A percentile compares a stretch with the other conserved stretches of the same genome.
Evolutionary conservation across 1,140 invertebrate species (phyloP).

Genomic region (Drosophila yakuba): DNA sequence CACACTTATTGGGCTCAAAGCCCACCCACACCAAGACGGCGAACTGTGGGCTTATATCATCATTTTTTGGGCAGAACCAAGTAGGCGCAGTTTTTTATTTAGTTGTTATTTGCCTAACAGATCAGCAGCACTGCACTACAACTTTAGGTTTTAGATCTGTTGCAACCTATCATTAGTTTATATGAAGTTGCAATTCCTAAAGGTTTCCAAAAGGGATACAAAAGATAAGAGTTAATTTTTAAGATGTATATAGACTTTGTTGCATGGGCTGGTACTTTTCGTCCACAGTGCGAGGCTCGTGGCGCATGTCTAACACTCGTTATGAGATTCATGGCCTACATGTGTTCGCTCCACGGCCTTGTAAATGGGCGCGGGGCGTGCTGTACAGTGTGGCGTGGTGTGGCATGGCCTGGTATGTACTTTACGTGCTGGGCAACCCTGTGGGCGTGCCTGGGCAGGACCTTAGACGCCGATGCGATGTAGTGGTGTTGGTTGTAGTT

Average conservation of each 20-base stretch:
- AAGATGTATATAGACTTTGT: not conserved
- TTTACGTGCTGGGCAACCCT: slow-evolving; percentile 61
- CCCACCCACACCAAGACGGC: slow-evolving; percentile 14
- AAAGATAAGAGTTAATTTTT: too few species aligned
- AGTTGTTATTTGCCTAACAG: too few species aligned
- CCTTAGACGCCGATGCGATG: slow-evolving; percentile 8
- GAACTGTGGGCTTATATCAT: not conserved
- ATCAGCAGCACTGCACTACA: too few species aligned
- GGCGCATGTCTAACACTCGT: slow-evolving; percentile 81
- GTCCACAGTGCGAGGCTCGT: slow-evolving; percentile 29
- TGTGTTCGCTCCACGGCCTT: slow-evolving; percentile 80
- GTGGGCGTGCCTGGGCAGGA: slow-evolving; percentile 44
- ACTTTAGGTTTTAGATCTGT: too few species aligned
- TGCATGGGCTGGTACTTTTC: not conserved
- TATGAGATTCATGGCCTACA: slow-evolving; percentile 82
- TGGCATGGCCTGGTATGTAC: slow-evolving; percentile 45
- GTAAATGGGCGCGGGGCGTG: slow-evolving; percentile 74
- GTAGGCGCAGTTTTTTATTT: too few species aligned
- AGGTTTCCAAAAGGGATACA: too few species aligned
- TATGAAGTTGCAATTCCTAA: too few species aligned
- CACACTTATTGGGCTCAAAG: slow-evolving; percentile 13
- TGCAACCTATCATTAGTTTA: too few species aligned
- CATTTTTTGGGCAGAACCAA: not conserved
- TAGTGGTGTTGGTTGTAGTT: slow-evolving; percentile 14
- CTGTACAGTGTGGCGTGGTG: slow-evolving; percentile 34